phyloP scores from a whole-genome alignment of 1,140 invertebrate genomes.

The Pogonus chalceus region DNA sequence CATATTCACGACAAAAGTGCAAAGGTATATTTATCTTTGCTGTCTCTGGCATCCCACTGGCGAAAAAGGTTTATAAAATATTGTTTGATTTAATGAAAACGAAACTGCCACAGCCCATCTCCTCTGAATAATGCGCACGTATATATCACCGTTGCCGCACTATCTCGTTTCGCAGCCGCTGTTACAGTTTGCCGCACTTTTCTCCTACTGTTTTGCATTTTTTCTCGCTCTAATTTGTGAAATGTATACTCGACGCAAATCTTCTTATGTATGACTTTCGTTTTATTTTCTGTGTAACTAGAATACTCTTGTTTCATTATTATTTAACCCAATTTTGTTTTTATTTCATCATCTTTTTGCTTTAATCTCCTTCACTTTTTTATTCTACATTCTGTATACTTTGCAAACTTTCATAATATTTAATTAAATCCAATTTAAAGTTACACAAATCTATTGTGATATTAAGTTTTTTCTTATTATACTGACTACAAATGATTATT shows the following conservation, averaged over 20 bases:
- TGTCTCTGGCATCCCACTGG: not conserved
- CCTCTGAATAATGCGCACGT: not conserved
- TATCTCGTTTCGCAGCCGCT: not conserved
- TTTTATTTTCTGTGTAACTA: not conserved
- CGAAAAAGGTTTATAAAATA: conserved; percentile 7
- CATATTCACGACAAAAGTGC: not conserved
- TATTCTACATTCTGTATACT: no score
- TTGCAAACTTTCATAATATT: no score
- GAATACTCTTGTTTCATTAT: not conserved
- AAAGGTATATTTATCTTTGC: not conserved
- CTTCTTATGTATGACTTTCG: not conserved
- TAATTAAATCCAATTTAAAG: no score
- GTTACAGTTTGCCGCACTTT: not conserved
- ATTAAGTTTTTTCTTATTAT: no score
- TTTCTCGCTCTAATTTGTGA: not conserved
- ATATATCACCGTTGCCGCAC: not conserved
- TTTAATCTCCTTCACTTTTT: not conserved
- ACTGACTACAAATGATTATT: no score
- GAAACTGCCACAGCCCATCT: conserved; percentile 1
- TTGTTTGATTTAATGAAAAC: conserved; percentile 6
- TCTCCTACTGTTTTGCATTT: not conserved
- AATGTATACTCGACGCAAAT: not conserved
- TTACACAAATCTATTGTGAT: no score
- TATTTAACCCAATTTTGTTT: not conserved
- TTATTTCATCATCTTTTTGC: not conserved